Evolutionary conservation across 1,140 invertebrate species (phyloP).

Genomic region (Atta colombica): DNA sequence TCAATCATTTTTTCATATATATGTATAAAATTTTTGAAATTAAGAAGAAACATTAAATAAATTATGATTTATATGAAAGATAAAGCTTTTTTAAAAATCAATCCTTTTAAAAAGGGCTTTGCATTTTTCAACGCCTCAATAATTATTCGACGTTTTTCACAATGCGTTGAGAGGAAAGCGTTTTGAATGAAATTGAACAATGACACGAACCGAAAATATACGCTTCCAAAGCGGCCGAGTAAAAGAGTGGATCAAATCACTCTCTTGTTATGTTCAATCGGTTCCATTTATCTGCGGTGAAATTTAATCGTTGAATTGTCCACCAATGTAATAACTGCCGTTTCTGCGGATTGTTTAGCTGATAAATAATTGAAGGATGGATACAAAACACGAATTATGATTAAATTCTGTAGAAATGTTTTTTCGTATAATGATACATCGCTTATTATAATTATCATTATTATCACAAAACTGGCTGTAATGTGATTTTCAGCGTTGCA

Average conservation of each 20-base stretch:
- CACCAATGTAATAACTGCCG: slow-evolving; percentile 6
- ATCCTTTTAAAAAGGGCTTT: not conserved
- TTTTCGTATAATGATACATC: not conserved
- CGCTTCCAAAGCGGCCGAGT: slow-evolving; percentile 1
- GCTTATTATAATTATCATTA: slow-evolving; percentile 16
- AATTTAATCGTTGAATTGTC: slow-evolving; percentile 45
- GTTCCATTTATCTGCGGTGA: slow-evolving; percentile 19
- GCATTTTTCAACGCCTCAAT: not conserved
- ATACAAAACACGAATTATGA: slow-evolving; percentile 4
- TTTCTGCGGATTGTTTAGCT: slow-evolving; percentile 23
- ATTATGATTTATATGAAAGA: not conserved
- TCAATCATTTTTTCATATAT: not conserved
- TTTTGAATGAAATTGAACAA: slow-evolving; percentile 29
- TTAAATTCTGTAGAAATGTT: slow-evolving; percentile 30
- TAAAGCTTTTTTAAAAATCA: not conserved
- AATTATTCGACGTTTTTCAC: not conserved
- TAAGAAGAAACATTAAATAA: not conserved
- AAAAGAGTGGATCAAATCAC: slow-evolving; percentile 37
- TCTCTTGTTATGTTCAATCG: not conserved
- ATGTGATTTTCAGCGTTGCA: slow-evolving; percentile 27
- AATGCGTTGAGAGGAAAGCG: not conserved
- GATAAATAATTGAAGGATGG: not conserved
- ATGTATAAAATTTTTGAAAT: not conserved
- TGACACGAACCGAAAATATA: slow-evolving; percentile 24
- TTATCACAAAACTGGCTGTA: slow-evolving; percentile 14